Evolutionary conservation across 2,797 vertebrate genomes (phyloP).

Genomic region (Typhlichthys eigenmanni): DNA sequence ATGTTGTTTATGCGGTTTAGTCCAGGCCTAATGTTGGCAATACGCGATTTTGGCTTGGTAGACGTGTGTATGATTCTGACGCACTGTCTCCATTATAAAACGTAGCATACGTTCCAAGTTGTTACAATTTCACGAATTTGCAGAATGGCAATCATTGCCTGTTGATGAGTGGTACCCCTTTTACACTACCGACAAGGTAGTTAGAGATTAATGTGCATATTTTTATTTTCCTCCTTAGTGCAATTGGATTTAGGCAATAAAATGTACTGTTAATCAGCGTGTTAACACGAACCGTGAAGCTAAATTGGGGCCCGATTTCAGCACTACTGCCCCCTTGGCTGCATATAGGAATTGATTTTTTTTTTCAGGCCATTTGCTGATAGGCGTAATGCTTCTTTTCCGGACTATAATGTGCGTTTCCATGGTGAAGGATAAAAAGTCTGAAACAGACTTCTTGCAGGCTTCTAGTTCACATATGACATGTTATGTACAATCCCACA

Average conservation of each 20-base stretch:
- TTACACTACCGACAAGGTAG: conserved; percentile 34
- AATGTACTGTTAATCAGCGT: conserved; percentile 46
- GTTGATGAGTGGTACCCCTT: conserved; percentile 69
- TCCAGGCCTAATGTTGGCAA: neutral
- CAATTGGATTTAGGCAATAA: conserved; percentile 58
- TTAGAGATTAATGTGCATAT: conserved; percentile 21
- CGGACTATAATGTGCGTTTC: conserved; percentile 42
- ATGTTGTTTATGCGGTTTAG: conserved; percentile 61
- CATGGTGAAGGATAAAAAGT: conserved; percentile 46
- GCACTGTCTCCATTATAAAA: conserved; percentile 68
- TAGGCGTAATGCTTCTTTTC: conserved; percentile 16
- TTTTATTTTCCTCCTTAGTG: conserved; percentile 20
- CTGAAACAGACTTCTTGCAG: conserved; percentile 45
- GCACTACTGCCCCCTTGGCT: conserved; percentile 21
- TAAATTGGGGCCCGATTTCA: conserved; percentile 45
- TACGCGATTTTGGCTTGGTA: conserved; percentile 67
- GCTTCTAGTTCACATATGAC: conserved; percentile 59
- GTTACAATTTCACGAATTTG: conserved; percentile 60
- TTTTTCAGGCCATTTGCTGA: neutral
- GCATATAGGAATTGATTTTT: conserved; percentile 2
- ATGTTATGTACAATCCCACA: conserved; percentile 48
- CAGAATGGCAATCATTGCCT: conserved; percentile 64
- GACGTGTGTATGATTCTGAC: conserved; percentile 68
- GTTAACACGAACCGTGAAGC: conserved; percentile 30
- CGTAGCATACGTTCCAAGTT: conserved; percentile 53